Percentiles rank a stretch among this genome's conserved stretches.
Evolutionary conservation across 2,888 invertebrate species (phyloP).

Genomic region (Cosmorhoe ocellata): DNA sequence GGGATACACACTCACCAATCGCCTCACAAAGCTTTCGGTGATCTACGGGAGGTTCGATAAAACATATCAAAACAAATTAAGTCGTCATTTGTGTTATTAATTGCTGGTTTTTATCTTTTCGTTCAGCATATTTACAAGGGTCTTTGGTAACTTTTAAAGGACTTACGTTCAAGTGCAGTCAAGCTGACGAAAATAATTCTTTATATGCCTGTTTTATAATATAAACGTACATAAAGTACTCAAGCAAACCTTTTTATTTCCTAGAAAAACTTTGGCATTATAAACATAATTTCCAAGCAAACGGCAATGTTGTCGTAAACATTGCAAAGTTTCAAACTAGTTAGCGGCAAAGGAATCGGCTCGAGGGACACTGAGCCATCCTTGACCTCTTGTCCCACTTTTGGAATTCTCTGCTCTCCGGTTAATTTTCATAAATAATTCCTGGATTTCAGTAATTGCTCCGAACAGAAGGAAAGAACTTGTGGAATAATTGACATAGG

Average conservation of each 20-base stretch:
- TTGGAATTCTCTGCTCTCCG: constrained; percentile 34
- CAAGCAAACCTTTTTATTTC: neutral
- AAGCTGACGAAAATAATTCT: too few species aligned
- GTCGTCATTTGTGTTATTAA: neutral
- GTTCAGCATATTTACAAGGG: neutral
- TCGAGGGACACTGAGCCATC: constrained; percentile 42
- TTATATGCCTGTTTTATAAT: too few species aligned
- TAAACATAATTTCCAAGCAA: constrained; percentile 6
- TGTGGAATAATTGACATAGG: constrained; percentile 13
- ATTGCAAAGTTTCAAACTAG: constrained; percentile 18
- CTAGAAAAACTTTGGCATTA: neutral
- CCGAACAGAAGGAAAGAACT: constrained; percentile 6
- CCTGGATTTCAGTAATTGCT: constrained; percentile 27
- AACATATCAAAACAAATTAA: neutral
- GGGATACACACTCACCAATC: neutral
- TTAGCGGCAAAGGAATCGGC: constrained; percentile 40
- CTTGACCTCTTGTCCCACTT: constrained; percentile 66
- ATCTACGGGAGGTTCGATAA: neutral
- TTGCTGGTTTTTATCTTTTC: neutral
- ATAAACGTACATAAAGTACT: neutral
- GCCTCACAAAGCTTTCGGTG: neutral
- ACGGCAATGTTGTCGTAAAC: constrained; percentile 11
- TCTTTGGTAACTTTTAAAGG: too few species aligned
- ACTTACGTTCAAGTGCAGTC: too few species aligned
- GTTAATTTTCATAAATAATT: constrained; percentile 39